Base-by-base conservation (phyloP, 2,113 vertebrate species). In the Lutjanus erythropterus region DNA sequence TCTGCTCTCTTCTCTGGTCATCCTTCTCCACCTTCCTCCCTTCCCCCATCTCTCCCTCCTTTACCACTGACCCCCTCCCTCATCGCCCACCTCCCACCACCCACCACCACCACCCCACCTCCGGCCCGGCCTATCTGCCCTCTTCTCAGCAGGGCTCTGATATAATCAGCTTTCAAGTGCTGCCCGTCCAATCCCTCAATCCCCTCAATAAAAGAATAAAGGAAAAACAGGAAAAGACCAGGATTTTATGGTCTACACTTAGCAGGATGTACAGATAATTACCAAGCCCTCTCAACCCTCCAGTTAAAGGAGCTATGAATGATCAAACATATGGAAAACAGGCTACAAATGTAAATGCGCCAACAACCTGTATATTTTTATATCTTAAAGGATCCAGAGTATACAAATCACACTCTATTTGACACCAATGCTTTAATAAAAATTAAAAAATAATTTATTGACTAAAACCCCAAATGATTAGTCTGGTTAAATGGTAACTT, bases 131-230 rank as follows among this genome's bases (percentile, higher is more conserved):
- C 82, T 75, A 44, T 87, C 73, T 78, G 88, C 82, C 84, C 83
- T 81, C 70, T 46, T 79, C 91, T 79, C 91, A 79, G 86, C 52
- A 18, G 88, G 89, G 81, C 76, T 84, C 81, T 76, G 85, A 91
- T 90, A 88, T 91, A 93, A 94, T 92, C 89, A 90, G 91, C 86
- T 91, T 93, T 89, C 19, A 78, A 94, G 87, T 75, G 78, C 85
- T 80, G 44, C 62, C 81, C 47, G 6, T 79, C 84, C 87, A 89
- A 86, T 84, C 89, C 87, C 59, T 77, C 87, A 88, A 89, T 86
- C 90, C 81, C 75, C 79, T 84, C 86, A 89, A 90, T 90, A 84
- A 91, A 91, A 89, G 88, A 89, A 83, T 71, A 70, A 89, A 83
- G 31, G 53, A 82, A 75, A 86, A 88, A 87, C 81, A 85, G 86